Base-by-base conservation (phyloP, 1,140 invertebrate species). In the Drosophila nebulosa region DNA sequence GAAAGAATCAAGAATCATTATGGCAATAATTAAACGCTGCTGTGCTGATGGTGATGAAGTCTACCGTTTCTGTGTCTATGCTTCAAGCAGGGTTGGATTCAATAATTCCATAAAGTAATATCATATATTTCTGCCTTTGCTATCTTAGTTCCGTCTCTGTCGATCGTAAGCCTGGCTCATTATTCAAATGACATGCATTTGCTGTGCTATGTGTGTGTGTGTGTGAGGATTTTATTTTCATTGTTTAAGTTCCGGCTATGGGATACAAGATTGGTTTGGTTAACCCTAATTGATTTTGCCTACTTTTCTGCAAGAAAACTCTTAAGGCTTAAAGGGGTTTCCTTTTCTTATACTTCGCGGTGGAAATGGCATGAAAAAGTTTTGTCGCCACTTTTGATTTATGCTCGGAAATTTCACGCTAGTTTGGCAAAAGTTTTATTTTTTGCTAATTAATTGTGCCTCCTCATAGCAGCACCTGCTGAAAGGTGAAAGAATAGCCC, bases 371-470 rank as follows among this genome's bases (percentile, higher is more conserved):
- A n/a, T n/a, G n/a, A 56, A 64, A 73, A 73, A 69, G 32, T 73
- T 68, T 53, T 56, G 69, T 35, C 10, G 52, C 30, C 12, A 64
- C 69, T 74, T 86, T 80, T 86, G 77, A 85, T 85, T 80, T 80
- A 85, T 85, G 64, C 80, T 63, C 32, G 63, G 52, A 64, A 74
- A 84, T 84, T 84, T 85, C 39, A 77, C 60, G 65, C 39, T 64
- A 66, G 74, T 80, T 22, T 46, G 26, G 39, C 50, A 42, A 50
- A 77, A 59, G 58, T 77, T 74, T 70, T 56, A 70, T 57, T 30
- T 12, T 51, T 57, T 59, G 62, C 77, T 85, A 85, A 85, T 85
- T 85, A 85, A 85, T 85, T 85, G 69, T 39, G 53, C 64, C 65
- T 71, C 61, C 65, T 71, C 57, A 74, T 9, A 30, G 27, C 30